Evolutionary conservation across 2,113 vertebrate species (phyloP), one percentile per base, ranked within the genome.

Genomic region (Peromyscus californicus): DNA sequence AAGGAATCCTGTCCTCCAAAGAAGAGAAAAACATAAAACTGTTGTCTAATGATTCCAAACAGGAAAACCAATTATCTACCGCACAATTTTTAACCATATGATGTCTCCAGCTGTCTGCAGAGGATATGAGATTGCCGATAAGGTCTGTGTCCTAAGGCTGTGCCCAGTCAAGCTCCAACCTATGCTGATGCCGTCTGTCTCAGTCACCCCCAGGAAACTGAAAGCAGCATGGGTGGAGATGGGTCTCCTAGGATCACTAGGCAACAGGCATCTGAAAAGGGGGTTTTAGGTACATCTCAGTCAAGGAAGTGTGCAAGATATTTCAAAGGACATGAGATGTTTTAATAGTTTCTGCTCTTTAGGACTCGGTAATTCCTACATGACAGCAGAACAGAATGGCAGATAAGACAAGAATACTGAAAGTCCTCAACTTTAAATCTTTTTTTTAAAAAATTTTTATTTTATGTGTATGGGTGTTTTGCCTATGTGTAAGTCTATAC

Each of bases 41-140:
- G 39, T 54, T 88, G 45, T 45, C 29, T 86, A 92, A 94, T 45
- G 84, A 39, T 26, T 48, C 67, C 4, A 87, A 95, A 92, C 90
- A 70, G 42, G 26, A 6, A 76, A 90, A 89, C 65, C 31, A 7
- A 33, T 12, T 26, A 92, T 65, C 61, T n/a, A 39, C 11, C 90
- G 72, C 65, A 22, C 51, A 36, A 65, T 54, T 69, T 90, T 24
- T 84, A 86, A 96, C 63, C 51, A 89, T 6, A 2, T 33, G 31
- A 29, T 29, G 54, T 91, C 16, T 45, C 70, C 29, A 88, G 80
- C 33, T 48, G 51, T 90, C 67, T 24, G 39, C 29, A 33, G 21
- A 67, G 29, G 39, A 93, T 85, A 89, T 0, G 39, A n/a, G 42
- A 45, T 0, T 72, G 51, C 21, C 51, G 31, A 75, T 33, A 91